These are phyloP conservation scores for Hylia prasina DNA, from an alignment of 2,113 vertebrate genomes.

Conservation along the genomic window DNA sequence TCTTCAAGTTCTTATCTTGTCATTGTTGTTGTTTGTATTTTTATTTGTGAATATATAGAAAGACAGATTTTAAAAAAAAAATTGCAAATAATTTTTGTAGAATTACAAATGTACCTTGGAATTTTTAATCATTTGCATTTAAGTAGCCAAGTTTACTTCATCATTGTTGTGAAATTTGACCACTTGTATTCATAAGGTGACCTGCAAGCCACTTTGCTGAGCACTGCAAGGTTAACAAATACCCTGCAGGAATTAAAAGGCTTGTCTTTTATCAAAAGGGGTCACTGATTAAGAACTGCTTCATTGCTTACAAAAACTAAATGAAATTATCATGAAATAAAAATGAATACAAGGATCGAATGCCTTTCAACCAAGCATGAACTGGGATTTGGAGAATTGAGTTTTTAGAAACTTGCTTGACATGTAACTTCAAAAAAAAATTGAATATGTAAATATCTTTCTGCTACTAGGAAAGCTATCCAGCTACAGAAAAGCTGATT, in stretches of 20 bases:
- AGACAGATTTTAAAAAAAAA: neutral
- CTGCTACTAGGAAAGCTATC: neutral
- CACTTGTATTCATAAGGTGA: neutral
- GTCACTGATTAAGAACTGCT: neutral
- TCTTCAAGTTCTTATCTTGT: neutral
- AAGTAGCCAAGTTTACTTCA: neutral
- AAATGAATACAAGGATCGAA: neutral
- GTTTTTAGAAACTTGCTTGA: neutral
- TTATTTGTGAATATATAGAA: neutral
- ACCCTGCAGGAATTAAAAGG: neutral
- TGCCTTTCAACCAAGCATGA: neutral
- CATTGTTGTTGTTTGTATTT: neutral
- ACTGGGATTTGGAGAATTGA: neutral
- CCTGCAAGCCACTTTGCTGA: neutral
- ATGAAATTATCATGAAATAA: neutral
- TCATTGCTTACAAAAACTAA: neutral
- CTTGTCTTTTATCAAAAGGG: neutral
- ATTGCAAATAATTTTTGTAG: neutral
- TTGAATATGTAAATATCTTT: neutral
- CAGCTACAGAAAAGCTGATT: neutral
- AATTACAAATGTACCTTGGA: neutral
- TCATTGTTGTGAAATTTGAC: neutral
- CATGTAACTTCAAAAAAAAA: neutral
- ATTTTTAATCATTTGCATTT: neutral
- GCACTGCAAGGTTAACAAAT: neutral